A percentile compares a stretch with the other conserved stretches of the same genome.
Conservation (phyloP, 2,888 invertebrate genomes). For the Schizaphis graminum region DNA sequence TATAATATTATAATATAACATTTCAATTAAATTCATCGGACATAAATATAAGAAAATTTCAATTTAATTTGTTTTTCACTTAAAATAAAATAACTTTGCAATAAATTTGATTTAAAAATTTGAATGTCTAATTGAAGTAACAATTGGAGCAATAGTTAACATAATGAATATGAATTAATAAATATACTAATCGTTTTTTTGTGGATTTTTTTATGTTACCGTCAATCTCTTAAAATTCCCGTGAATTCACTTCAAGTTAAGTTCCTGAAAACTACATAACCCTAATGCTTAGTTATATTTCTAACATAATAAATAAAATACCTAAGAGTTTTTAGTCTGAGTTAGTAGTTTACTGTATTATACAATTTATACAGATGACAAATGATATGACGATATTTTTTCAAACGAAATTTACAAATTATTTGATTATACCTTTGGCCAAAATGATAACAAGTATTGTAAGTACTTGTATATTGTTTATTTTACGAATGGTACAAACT, state of each 20-base stretch:
- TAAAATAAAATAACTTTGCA: not conserved
- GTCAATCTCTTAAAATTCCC: not conserved
- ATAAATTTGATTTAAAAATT: not conserved
- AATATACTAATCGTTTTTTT: not conserved
- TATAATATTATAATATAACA: not conserved
- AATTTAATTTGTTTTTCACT: not conserved
- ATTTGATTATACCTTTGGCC: too few species aligned
- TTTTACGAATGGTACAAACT: not conserved
- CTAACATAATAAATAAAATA: not conserved
- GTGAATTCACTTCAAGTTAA: not conserved
- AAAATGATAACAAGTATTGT: too few species aligned
- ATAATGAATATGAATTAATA: not conserved
- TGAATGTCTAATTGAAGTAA: not conserved
- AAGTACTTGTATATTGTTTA: too few species aligned
- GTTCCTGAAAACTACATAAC: not conserved
- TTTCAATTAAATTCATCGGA: not conserved
- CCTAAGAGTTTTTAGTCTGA: not conserved
- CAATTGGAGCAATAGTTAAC: not conserved
- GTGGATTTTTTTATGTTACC: not conserved
- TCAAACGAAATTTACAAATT: too few species aligned
- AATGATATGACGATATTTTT: too few species aligned
- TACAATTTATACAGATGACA: too few species aligned
- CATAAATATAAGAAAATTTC: not conserved
- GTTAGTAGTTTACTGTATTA: not conserved
- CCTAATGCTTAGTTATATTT: not conserved